Conservation (phyloP, 2,797 vertebrate genomes). For the Chiloscyllium punctatum region DNA sequence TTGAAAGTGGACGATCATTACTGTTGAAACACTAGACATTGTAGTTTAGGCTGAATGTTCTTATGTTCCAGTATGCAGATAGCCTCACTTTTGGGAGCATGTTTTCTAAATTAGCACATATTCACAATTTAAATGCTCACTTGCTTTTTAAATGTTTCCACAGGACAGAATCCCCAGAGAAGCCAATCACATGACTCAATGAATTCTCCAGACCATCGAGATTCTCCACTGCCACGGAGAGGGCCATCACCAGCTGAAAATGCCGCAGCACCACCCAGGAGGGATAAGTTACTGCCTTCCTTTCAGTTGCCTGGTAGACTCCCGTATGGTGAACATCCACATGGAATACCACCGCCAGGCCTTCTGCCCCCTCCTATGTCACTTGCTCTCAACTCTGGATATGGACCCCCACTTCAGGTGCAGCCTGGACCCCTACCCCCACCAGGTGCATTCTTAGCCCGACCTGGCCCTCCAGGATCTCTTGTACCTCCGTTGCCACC, state of each 20-base stretch:
- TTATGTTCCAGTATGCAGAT: background rate
- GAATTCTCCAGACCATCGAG: constrained; percentile 27
- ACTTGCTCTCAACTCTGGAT: constrained; percentile 1
- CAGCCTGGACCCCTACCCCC: constrained; percentile 9
- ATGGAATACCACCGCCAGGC: constrained; percentile 22
- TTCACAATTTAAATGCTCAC: background rate
- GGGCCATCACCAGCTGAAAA: constrained; percentile 33
- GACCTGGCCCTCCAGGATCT: constrained; percentile 18
- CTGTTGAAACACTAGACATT: background rate
- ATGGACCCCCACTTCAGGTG: constrained; percentile 25
- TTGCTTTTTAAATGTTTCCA: constrained; percentile 17
- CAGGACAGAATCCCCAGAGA: constrained; percentile 35
- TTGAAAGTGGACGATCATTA: background rate
- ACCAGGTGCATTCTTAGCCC: background rate
- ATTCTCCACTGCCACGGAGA: constrained; percentile 33
- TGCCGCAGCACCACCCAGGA: constrained; percentile 25
- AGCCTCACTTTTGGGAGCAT: background rate
- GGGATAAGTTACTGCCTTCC: constrained; percentile 16
- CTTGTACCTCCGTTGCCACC: constrained; percentile 59
- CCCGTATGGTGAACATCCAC: constrained; percentile 28
- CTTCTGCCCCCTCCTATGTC: constrained; percentile 29
- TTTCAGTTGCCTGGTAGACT: background rate
- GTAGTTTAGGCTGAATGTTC: background rate
- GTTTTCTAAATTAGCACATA: background rate
- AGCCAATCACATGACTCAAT: constrained; percentile 32